phyloP scores from a whole-genome alignment of 2,888 invertebrate species.

The Aproaerema taeniolella region DNA sequence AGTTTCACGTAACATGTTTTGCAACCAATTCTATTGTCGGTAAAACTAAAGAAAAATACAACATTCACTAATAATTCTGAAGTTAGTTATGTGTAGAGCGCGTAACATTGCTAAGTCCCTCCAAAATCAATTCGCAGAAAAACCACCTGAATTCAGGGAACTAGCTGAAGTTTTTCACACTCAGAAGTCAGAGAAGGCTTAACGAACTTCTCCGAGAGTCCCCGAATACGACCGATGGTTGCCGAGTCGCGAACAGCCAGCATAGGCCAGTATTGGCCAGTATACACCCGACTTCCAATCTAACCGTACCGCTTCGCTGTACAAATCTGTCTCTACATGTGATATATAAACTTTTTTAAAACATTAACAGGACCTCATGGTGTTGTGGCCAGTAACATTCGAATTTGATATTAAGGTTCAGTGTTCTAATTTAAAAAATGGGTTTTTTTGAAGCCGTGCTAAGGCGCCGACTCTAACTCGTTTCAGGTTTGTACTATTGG shows the following conservation, averaged over 20 bases:
- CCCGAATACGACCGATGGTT: neutral
- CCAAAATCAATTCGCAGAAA: too few relatives aligned
- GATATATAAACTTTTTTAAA: conserved; percentile 51
- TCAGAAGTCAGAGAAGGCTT: too few relatives aligned
- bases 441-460: conserved; percentile 34
- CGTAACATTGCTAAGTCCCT: too few relatives aligned
- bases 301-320: too few relatives aligned
- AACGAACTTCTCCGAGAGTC: too few relatives aligned
- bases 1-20: too few relatives aligned
- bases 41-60: too few relatives aligned
- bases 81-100: too few relatives aligned
- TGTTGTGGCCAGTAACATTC: conserved; percentile 46
- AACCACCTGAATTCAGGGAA: too few relatives aligned
- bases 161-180: neutral
- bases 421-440: conserved; percentile 37
- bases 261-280: neutral
- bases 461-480: conserved; percentile 35
- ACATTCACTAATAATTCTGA: too few relatives aligned
- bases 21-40: too few relatives aligned
- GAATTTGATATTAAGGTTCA: conserved; percentile 24
- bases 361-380: conserved; percentile 27
- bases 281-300: conserved; percentile 24
- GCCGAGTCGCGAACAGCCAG: neutral
- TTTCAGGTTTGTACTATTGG: conserved; percentile 30
- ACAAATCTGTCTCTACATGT: conserved; percentile 42